These are phyloP conservation scores for Centroberyx gerrardi DNA, from an alignment of 2,797 vertebrate genomes.

Conservation along the genomic window DNA sequence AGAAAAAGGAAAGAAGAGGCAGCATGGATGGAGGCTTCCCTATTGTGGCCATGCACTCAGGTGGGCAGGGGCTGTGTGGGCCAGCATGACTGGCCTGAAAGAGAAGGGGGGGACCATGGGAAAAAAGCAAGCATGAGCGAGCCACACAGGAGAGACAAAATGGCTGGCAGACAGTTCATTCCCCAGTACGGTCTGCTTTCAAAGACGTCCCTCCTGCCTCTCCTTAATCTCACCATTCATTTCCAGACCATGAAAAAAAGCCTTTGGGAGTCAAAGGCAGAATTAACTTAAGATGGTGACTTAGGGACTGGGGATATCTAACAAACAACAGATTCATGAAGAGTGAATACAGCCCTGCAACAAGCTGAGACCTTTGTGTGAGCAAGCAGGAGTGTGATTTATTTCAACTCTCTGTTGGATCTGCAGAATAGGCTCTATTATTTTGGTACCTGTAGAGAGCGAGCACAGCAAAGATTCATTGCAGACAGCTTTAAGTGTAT, in stretches of 20 bases:
- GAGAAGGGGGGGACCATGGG: constrained; percentile 54
- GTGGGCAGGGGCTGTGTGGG: constrained; percentile 26
- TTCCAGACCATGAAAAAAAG: constrained; percentile 51
- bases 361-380: constrained; percentile 40
- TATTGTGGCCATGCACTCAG: constrained; percentile 49
- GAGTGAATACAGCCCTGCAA: constrained; percentile 35
- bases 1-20: constrained; percentile 1
- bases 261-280: constrained; percentile 57
- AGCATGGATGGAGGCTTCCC: not conserved
- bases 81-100: constrained; percentile 29
- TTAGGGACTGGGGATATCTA: constrained; percentile 51
- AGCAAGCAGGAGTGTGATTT: constrained; percentile 33
- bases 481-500: constrained; percentile 13
- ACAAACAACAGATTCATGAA: constrained; percentile 58
- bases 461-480: constrained; percentile 15
- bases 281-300: constrained; percentile 47
- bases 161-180: constrained; percentile 54
- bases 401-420: constrained; percentile 30
- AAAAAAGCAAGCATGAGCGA: constrained; percentile 55
- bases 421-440: constrained; percentile 17
- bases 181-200: constrained; percentile 48
- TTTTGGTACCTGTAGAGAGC: constrained; percentile 38
- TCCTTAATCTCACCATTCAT: constrained; percentile 72
- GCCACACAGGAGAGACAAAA: constrained; percentile 58
- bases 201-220: constrained; percentile 60